A percentile compares a stretch with the other conserved stretches of the same genome.
phyloP scores from a whole-genome alignment of 2,113 vertebrate species.

The Equus przewalskii region DNA sequence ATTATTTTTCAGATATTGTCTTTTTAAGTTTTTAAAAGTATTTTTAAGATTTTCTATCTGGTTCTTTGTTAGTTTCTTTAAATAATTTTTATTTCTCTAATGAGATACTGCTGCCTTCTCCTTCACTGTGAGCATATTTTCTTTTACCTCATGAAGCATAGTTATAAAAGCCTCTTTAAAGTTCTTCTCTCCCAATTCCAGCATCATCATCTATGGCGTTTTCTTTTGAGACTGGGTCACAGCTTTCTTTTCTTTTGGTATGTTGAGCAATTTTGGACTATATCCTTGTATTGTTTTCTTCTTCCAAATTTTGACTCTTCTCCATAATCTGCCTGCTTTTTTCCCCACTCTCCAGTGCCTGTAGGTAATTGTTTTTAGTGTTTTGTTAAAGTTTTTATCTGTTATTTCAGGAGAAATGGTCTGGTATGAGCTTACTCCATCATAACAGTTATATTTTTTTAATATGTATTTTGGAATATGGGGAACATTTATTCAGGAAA shows the following conservation, averaged over 20 bases:
- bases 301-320: background rate
- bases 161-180: background rate
- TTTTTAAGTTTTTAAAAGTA: constrained; percentile 9
- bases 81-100: constrained; percentile 15
- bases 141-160: background rate
- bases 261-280: background rate
- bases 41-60: background rate
- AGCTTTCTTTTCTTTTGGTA: background rate
- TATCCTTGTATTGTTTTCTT: background rate
- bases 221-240: background rate
- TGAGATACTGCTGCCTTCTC: background rate
- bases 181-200: background rate
- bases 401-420: background rate
- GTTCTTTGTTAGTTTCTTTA: background rate
- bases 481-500: background rate
- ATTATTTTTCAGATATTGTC: constrained; percentile 19
- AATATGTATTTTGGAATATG: background rate
- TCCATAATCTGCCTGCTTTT: background rate
- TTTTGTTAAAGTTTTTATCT: background rate
- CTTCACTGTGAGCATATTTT: background rate
- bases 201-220: background rate
- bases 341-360: background rate
- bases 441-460: background rate
- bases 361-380: background rate
- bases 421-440: background rate